phyloP scores from a whole-genome alignment of 2,888 invertebrate genomes.

The Geophilus truncorum region DNA sequence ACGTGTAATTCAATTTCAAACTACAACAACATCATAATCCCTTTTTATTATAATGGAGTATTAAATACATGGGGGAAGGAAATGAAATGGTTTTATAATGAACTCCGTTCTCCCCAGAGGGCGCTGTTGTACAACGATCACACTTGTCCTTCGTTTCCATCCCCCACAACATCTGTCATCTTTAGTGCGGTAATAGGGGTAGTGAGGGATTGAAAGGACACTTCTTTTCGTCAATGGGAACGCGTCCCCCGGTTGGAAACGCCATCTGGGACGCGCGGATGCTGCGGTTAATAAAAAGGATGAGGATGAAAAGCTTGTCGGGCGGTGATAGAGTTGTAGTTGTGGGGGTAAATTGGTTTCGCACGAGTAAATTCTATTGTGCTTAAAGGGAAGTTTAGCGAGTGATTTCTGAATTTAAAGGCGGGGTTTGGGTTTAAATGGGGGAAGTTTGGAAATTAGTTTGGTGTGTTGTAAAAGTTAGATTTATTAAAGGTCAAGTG shows the following conservation, averaged over 20 bases:
- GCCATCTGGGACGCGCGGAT: not conserved
- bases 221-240: not conserved
- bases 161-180: not conserved
- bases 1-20: too few relatives aligned
- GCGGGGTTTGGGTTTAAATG: too few relatives aligned
- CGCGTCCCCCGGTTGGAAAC: not conserved
- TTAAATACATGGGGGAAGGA: not conserved
- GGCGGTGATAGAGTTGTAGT: not conserved
- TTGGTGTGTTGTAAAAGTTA: too few relatives aligned
- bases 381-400: not conserved
- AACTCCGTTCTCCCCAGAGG: not conserved
- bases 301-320: not conserved
- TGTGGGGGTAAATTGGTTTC: not conserved
- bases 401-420: not conserved
- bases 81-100: not conserved
- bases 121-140: too few relatives aligned
- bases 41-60: not conserved
- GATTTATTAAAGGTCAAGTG: too few relatives aligned
- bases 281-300: not conserved
- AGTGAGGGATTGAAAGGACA: too few relatives aligned
- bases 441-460: too few relatives aligned
- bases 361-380: not conserved
- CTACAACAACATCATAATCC: too few relatives aligned
- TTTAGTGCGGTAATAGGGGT: not conserved
- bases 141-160: not conserved